Evolutionary conservation across 2,113 vertebrate genomes (phyloP).

Genomic region (Melanotaenia duboulayi): DNA sequence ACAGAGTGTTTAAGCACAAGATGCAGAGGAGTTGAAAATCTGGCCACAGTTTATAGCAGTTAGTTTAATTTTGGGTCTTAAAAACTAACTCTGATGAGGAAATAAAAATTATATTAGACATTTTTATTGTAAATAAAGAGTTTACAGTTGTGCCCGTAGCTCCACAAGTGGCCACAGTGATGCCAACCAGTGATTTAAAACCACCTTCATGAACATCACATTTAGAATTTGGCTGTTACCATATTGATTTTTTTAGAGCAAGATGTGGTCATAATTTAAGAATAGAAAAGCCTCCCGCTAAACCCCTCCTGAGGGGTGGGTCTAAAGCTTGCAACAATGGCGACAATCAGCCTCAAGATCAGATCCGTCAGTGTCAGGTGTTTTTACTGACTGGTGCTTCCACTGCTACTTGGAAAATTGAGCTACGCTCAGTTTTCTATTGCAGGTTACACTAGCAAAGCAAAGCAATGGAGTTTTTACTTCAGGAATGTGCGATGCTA

Average conservation of each 20-base stretch:
- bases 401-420: neutral
- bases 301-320: no score
- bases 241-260: neutral
- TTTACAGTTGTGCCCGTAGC: no score
- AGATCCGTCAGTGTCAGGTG: neutral
- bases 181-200: neutral
- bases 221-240: neutral
- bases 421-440: neutral
- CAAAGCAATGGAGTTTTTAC: neutral
- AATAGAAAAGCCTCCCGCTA: no score
- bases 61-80: no score
- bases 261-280: neutral
- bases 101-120: neutral
- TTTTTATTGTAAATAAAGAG: no score
- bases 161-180: neutral
- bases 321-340: neutral
- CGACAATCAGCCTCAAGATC: neutral
- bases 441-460: neutral
- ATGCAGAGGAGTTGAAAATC: slow-evolving; percentile 22
- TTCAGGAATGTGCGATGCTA: no score
- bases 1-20: slow-evolving; percentile 11
- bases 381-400: neutral
- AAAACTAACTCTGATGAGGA: neutral
- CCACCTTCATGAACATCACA: neutral
- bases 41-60: neutral